phyloP scores from a whole-genome alignment of 2,113 vertebrate species.

The Drymodes brunneopygia region DNA sequence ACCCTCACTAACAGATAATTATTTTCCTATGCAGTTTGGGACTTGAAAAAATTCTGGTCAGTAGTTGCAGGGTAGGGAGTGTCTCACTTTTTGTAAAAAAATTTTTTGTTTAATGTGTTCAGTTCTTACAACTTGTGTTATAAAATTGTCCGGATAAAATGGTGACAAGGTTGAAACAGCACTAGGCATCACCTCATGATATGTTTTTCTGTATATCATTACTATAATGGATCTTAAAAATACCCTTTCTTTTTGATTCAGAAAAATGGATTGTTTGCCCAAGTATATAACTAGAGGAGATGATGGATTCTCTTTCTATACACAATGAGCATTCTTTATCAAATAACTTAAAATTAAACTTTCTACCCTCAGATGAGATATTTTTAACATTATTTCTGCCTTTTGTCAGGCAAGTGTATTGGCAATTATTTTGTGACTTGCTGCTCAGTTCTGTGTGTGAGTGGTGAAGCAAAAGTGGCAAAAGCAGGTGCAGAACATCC shows the following conservation, averaged over 20 bases:
- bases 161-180: not conserved
- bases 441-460: not conserved
- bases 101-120: not conserved
- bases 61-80: not conserved
- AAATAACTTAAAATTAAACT: not conserved
- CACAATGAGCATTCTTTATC: not conserved
- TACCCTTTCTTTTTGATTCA: not conserved
- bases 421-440: not conserved
- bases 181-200: not conserved
- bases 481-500: not conserved
- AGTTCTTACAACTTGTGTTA: not conserved
- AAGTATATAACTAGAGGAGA: not conserved
- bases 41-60: not conserved
- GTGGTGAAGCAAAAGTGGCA: not conserved
- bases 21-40: not conserved
- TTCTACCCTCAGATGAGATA: not conserved
- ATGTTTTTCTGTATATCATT: not conserved
- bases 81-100: not conserved
- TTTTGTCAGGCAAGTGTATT: not conserved
- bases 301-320: not conserved
- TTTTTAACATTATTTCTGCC: not conserved
- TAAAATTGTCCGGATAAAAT: not conserved
- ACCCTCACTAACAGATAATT: not conserved
- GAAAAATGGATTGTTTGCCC: not conserved
- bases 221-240: not conserved